Base-by-base conservation (phyloP, 30 jellyfish, hydroid and myxozoan genomes). In the Hydractinia symbiolongicarpus region DNA sequence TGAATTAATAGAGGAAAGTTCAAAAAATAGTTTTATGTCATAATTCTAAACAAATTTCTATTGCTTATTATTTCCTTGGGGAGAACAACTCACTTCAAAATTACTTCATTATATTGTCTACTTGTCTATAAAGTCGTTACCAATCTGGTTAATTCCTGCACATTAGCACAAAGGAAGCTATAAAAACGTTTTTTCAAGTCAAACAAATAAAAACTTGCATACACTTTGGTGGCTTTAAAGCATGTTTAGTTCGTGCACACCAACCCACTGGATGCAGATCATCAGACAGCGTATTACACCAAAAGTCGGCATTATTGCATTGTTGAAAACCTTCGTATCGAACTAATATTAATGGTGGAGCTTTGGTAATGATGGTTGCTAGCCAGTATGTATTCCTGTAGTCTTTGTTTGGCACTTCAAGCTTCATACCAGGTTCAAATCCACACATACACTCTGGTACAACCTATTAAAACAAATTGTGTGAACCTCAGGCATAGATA, bases 191-290 rank as follows among this genome's bases (percentile, higher is more conserved):
- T 30, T 30, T 30, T n/a, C n/a, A 30, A 30, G 44, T 30, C 44
- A 30, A 30, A 30, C 2, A 30, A 30, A 30, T 30, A 30, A 30
- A 30, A 13, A 21, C 3, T 11, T 6, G 50, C 84, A 52, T 56
- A 85, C 97, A 94, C 69, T 82, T 86, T 0, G 97, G 97, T 4
- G 97, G 97, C 57, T 93, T 72, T n/a, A 90, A 76, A 5, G 97
- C 95, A 54, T 86, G 97, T 61, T 86, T 86, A 21, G 89, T 90
- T 61, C 89, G 82, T 49, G 97, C 91, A 90, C 97, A 90, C 97
- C 97, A 90, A 7, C 97, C 97, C 17, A 90, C 97, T 68, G 97
- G 97, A 68, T 90, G 97, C 72, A 90, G 82, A 14, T 86, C 95
- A 55, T 88, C 91, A 84, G 96, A 78, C 54, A 68, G 86, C 20